These are phyloP conservation scores for Pogonocichla stellata DNA, from an alignment of 2,113 vertebrate species.

Conservation along the genomic window DNA sequence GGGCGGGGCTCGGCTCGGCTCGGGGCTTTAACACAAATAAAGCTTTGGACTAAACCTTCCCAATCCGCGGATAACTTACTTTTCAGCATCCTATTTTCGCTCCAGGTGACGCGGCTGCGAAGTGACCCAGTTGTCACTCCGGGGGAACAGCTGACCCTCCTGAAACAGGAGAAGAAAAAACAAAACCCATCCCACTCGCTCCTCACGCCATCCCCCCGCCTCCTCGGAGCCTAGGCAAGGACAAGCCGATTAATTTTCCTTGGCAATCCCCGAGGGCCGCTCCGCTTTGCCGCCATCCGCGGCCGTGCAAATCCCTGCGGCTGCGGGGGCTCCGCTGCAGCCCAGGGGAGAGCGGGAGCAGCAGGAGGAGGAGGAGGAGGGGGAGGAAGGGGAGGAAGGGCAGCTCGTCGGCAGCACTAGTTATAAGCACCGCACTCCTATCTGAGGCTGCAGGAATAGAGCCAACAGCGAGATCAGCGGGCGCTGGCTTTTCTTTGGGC, in stretches of 20 bases:
- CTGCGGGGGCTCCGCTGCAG: background rate
- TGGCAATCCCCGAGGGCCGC: background rate
- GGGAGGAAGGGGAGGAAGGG: background rate
- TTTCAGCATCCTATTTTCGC: background rate
- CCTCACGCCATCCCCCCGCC: background rate
- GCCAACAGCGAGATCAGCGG: background rate
- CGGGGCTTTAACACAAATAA: background rate
- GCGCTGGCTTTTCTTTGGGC: background rate
- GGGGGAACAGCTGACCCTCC: background rate
- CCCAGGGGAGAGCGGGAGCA: background rate
- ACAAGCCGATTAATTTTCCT: background rate
- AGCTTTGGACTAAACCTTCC: rapidly evolving
- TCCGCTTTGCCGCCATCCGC: background rate
- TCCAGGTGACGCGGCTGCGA: background rate
- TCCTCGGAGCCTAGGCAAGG: background rate
- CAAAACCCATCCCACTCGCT: rapidly evolving
- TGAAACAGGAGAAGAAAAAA: background rate
- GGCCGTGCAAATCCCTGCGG: background rate
- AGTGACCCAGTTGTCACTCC: background rate
- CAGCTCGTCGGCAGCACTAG: background rate
- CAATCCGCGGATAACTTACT: rapidly evolving
- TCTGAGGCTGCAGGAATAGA: background rate
- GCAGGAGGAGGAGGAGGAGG: background rate
- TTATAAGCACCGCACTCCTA: rapidly evolving
- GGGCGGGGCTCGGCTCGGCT: background rate